Evolutionary conservation across 2,888 invertebrate species (phyloP), one percentile per base, ranked within the genome.

Genomic region (Ophion costatus): DNA sequence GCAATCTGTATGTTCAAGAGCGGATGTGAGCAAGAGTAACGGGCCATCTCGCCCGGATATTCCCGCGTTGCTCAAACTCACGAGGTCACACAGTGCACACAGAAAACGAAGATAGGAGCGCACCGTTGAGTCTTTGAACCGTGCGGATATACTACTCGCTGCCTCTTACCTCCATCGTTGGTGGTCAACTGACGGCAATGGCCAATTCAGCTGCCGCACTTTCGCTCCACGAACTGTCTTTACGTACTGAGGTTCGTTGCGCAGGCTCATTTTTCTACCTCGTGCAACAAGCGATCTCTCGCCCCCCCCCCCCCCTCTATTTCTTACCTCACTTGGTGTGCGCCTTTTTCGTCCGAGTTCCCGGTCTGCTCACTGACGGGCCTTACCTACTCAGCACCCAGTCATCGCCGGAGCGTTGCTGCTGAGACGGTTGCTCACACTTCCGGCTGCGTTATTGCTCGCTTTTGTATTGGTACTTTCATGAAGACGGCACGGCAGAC

Each of bases 41-140:
- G 85, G 77, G 69, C 80, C 80, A 82, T 84, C 82, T 82, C 78
- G 67, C 45, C 63, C 76, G 85, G 85, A 83, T 83, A 82, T 79
- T 38, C 78, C 82, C 69, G 78, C 76, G 61, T 45, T 67, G 56
- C 79, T 38, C 42, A 70, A 71, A 79, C 75, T 78, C 81, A 70
- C 79, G 81, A 81, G 79, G 78, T 75, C 74, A 67, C 33, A 2
- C 59, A 29, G 33, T 67, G 42, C 74, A 29, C 63, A 70, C 61
- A 63, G 51, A 80, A 73, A 73, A 78, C 61, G 69, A 77, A 77
- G 57, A 67, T 67, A 56, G 57, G 4, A 51, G 1, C 29, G 24
- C 51, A 64, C 20, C 22, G 17, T 59, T 11, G 67, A 77, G 67
- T 67, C 56, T 67, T 42, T 59, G 66, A 29, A 9, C 24, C 33